Percentiles rank a stretch among this genome's conserved stretches.
These are phyloP conservation scores for Tachystola acroxantha DNA, from an alignment of 2,888 invertebrate species.

Conservation along the genomic window DNA sequence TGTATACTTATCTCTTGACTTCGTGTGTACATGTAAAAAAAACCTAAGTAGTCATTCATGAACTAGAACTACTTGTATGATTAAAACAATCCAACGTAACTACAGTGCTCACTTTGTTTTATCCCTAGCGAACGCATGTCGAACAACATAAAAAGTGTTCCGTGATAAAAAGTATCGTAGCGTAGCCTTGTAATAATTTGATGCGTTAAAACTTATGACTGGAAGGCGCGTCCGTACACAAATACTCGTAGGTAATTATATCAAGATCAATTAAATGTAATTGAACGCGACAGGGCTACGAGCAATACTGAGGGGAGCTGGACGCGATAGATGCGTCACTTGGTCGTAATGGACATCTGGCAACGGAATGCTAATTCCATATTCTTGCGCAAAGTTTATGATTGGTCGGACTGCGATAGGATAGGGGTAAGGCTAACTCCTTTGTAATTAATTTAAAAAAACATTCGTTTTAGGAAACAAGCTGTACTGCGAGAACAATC, in stretches of 20 bases:
- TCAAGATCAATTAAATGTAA: constrained; percentile 71
- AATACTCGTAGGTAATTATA: constrained; percentile 72
- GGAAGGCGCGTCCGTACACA: constrained; percentile 36
- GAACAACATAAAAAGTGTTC: too few relatives aligned
- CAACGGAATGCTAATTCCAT: constrained; percentile 15
- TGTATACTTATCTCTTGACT: too few relatives aligned
- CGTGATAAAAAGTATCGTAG: too few relatives aligned
- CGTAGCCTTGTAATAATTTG: neutral
- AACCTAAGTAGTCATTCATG: too few relatives aligned
- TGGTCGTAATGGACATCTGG: constrained; percentile 24
- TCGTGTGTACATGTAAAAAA: too few relatives aligned
- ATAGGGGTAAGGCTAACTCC: neutral
- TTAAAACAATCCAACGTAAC: too few relatives aligned
- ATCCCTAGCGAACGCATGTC: too few relatives aligned
- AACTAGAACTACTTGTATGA: too few relatives aligned
- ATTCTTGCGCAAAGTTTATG: constrained; percentile 8
- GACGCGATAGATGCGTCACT: constrained; percentile 38
- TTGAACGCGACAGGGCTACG: constrained; percentile 58
- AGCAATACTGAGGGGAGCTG: constrained; percentile 21
- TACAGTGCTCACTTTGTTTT: too few relatives aligned
- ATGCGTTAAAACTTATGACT: constrained; percentile 14
- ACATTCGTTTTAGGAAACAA: neutral
- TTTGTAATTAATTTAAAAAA: neutral
- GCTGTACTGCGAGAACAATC: neutral
- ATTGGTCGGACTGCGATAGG: neutral